Conservation (phyloP, 2,797 vertebrate species). For the Jordanella pulchra region DNA sequence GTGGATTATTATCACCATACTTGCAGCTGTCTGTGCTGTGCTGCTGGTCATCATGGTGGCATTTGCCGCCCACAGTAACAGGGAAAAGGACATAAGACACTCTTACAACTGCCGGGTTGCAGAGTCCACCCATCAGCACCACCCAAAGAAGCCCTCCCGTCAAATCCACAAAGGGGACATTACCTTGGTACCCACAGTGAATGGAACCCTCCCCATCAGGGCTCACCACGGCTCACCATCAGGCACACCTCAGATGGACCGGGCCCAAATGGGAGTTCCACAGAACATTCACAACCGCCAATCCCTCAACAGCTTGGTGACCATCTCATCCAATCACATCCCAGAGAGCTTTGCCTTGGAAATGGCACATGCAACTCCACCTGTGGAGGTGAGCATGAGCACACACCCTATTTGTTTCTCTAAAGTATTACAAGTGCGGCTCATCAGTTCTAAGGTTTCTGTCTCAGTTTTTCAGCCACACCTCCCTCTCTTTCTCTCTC, state of each 20-base stretch:
- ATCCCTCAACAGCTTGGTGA: constrained; percentile 95
- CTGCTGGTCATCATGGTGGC: constrained; percentile 93
- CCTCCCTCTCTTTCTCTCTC: not conserved
- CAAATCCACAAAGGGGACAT: constrained; percentile 99
- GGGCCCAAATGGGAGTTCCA: constrained; percentile 90
- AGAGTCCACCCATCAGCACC: constrained; percentile 93
- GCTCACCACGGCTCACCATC: constrained; percentile 92
- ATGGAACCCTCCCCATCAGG: constrained; percentile 92
- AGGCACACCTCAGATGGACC: constrained; percentile 88
- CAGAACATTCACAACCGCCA: constrained; percentile 97
- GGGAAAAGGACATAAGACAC: constrained; percentile 90
- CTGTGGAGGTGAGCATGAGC: constrained; percentile 90
- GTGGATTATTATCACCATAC: constrained; percentile 91
- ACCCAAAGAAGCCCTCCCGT: constrained; percentile 91
- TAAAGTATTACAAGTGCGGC: constrained; percentile 34
- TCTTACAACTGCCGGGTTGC: constrained; percentile 97
- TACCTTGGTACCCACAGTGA: constrained; percentile 92
- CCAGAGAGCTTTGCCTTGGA: constrained; percentile 95
- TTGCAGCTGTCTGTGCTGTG: constrained; percentile 87
- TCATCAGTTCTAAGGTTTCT: constrained; percentile 40
- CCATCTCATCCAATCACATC: constrained; percentile 97
- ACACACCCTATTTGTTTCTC: constrained; percentile 29
- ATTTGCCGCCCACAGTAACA: constrained; percentile 88
- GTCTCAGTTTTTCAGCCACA: constrained; percentile 3
- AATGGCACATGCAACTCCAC: constrained; percentile 92